These are phyloP conservation scores for Tortricodes alternella DNA, from an alignment of 2,888 invertebrate genomes.

Conservation along the genomic window DNA sequence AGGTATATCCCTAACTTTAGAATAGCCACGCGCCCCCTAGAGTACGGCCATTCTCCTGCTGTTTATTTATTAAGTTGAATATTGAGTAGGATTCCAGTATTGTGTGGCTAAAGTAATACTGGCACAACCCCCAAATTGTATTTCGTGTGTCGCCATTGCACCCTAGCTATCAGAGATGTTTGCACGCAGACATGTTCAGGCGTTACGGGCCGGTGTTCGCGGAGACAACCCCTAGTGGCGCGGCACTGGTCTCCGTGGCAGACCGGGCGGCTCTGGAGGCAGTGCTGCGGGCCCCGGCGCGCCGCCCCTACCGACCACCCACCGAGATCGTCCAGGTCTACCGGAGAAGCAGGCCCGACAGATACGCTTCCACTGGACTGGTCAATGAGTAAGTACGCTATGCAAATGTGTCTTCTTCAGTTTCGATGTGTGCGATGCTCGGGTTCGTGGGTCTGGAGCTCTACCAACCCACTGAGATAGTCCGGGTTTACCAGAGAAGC, in stretches of 20 bases:
- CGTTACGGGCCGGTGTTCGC: conserved; percentile 90
- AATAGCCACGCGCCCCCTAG: too few relatives aligned
- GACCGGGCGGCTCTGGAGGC: conserved; percentile 88
- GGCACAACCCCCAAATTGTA: not conserved
- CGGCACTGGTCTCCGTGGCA: conserved; percentile 88
- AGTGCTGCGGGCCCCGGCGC: conserved; percentile 87
- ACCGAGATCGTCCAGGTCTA: conserved; percentile 91
- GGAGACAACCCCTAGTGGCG: conserved; percentile 89
- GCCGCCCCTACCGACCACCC: conserved; percentile 90
- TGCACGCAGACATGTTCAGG: conserved; percentile 85
- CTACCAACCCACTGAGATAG: too few relatives aligned
- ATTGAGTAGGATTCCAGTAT: too few relatives aligned
- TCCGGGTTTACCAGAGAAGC: too few relatives aligned
- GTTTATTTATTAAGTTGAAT: too few relatives aligned
- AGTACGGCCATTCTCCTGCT: too few relatives aligned
- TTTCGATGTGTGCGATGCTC: too few relatives aligned
- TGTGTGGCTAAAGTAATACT: too few relatives aligned
- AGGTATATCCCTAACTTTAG: too few relatives aligned
- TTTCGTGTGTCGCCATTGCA: not conserved
- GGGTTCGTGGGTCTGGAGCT: too few relatives aligned
- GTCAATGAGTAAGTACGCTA: conserved; percentile 90
- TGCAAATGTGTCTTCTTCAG: too few relatives aligned
- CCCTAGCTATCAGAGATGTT: conserved; percentile 60
- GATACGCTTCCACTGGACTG: conserved; percentile 91
- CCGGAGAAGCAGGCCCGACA: conserved; percentile 87